Percentiles rank a stretch among this genome's conserved stretches.
These are phyloP conservation scores for Pardosa pseudoannulata DNA, from an alignment of 2,888 invertebrate species.

Conservation along the genomic window DNA sequence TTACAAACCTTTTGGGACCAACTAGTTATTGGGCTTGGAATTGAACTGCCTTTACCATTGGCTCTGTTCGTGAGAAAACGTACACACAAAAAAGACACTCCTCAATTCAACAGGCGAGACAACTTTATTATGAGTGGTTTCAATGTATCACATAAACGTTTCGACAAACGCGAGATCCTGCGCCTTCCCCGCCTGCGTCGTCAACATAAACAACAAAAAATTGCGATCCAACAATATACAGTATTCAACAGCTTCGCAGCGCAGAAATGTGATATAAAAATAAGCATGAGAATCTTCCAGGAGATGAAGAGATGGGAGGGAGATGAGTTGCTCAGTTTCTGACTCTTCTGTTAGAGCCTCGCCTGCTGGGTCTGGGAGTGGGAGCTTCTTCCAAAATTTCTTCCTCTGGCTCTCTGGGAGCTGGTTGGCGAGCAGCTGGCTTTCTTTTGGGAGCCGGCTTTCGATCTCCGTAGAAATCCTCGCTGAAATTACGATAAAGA, in stretches of 20 bases:
- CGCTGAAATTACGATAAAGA: conserved; percentile 30
- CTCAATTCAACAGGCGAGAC: neutral
- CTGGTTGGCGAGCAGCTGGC: conserved; percentile 41
- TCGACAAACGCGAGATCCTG: neutral
- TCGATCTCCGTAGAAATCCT: conserved; percentile 48
- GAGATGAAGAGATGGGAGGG: neutral
- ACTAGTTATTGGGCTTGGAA: too few relatives aligned
- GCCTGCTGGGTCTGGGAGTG: conserved; percentile 44
- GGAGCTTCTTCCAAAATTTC: conserved; percentile 20
- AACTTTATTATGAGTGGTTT: neutral
- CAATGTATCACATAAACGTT: neutral
- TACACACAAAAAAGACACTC: too few relatives aligned
- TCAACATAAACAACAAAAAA: neutral
- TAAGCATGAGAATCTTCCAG: neutral
- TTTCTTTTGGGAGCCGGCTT: conserved; percentile 36
- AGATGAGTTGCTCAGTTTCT: conserved; percentile 20
- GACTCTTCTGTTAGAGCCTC: conserved; percentile 30
- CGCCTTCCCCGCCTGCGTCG: neutral
- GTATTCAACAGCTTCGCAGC: neutral
- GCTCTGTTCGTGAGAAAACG: too few relatives aligned
- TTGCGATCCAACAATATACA: neutral
- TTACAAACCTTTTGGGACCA: too few relatives aligned
- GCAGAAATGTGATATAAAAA: neutral
- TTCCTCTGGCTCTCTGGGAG: conserved; percentile 25
- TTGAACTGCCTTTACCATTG: too few relatives aligned